phyloP scores from a whole-genome alignment of 2,888 invertebrate species.

The Eristalis arbustorum region DNA sequence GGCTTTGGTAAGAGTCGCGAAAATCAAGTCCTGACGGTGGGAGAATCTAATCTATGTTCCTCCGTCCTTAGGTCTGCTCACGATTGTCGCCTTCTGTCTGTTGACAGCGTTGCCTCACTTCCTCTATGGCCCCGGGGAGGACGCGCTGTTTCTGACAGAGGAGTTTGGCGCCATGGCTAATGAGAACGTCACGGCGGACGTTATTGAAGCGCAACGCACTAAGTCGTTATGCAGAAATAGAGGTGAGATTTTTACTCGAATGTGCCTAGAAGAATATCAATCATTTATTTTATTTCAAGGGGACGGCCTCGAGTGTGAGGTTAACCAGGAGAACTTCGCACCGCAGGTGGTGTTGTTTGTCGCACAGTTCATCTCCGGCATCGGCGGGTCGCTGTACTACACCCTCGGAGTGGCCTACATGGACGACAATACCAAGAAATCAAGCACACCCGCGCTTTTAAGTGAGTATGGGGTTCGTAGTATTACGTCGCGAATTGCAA shows the following conservation, averaged over 20 bases:
- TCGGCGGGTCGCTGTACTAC: slow-evolving; percentile 86
- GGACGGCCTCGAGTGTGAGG: slow-evolving; percentile 80
- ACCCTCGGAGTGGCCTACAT: slow-evolving; percentile 87
- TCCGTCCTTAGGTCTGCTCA: slow-evolving; percentile 79
- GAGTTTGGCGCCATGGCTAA: slow-evolving; percentile 82
- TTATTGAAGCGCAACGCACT: slow-evolving; percentile 81
- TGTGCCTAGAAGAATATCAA: not conserved
- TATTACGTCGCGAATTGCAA: not conserved
- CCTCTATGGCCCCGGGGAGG: slow-evolving; percentile 85
- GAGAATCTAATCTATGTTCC: not conserved
- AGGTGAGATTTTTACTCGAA: slow-evolving; percentile 73
- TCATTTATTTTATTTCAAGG: slow-evolving; percentile 20
- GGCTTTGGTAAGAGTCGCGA: slow-evolving; percentile 80
- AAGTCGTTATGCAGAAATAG: slow-evolving; percentile 82
- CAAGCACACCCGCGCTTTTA: slow-evolving; percentile 86
- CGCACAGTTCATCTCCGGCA: slow-evolving; percentile 86
- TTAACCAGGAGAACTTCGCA: slow-evolving; percentile 82
- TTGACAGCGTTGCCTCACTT: slow-evolving; percentile 86
- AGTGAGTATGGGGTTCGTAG: slow-evolving; percentile 81
- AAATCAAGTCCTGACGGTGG: not conserved
- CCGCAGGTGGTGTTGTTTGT: slow-evolving; percentile 84
- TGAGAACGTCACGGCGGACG: slow-evolving; percentile 79
- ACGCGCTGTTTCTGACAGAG: slow-evolving; percentile 83
- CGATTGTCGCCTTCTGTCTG: slow-evolving; percentile 85
- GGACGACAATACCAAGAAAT: slow-evolving; percentile 89